phyloP scores from a whole-genome alignment of 2,888 invertebrate species.

The Sycophila texana region DNA sequence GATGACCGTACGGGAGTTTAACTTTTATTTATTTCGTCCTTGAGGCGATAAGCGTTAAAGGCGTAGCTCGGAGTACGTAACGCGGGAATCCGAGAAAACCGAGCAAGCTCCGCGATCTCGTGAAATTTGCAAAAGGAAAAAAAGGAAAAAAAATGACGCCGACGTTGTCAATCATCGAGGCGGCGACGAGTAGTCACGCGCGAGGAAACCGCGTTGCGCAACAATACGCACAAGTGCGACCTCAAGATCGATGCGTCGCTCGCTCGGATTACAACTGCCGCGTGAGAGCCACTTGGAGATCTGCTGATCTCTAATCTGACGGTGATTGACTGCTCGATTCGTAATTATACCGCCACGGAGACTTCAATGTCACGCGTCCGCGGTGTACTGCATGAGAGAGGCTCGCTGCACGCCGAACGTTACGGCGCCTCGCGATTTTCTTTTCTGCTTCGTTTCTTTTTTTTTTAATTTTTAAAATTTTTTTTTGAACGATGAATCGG shows the following conservation, averaged over 20 bases:
- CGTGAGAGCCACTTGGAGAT: constrained; percentile 42
- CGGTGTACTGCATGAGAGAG: neutral
- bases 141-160: neutral
- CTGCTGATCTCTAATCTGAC: constrained; percentile 52
- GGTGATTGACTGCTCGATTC: constrained; percentile 51
- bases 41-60: no score
- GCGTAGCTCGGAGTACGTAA: no score
- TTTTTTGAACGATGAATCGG: neutral
- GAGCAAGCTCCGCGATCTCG: neutral
- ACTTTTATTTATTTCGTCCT: no score
- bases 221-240: constrained; percentile 29
- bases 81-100: no score
- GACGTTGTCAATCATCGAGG: neutral
- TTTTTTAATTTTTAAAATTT: no score
- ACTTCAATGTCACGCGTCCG: constrained; percentile 33
- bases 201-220: constrained; percentile 23
- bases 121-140: neutral
- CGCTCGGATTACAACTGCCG: constrained; percentile 31
- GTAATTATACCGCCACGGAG: constrained; percentile 45
- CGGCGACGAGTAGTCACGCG: neutral
- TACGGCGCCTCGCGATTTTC: neutral
- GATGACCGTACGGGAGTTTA: no score
- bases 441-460: no score
- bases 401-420: neutral
- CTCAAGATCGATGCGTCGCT: constrained; percentile 40